Base-by-base conservation (phyloP, 30 jellyfish, hydroid and myxozoan genomes). In the Hydra vulgaris region DNA sequence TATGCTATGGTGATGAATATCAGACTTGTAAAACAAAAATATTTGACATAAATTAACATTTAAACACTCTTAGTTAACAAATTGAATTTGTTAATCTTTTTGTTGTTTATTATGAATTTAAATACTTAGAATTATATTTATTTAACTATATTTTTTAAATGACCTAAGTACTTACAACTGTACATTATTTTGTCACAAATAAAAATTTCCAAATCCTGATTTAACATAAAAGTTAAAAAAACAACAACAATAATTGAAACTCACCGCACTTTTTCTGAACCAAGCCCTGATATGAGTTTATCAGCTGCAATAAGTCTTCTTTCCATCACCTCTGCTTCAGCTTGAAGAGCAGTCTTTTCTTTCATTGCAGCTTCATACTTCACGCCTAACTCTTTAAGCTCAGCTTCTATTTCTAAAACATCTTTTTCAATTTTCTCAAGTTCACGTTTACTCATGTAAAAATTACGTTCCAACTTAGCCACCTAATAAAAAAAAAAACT, bases 301-400 rank as follows among this genome's bases (percentile, higher is more conserved):
- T 91, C 98, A 70, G 98, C 98, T 18, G 98, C 98, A 54, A 91
- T 86, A 80, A 91, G 84, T 23, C 98, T 86, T 18, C 98, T 86
- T 52, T 91, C 98, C 98, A 91, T 91, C 77, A 91, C 78, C 71
- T 86, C 88, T 8, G 98, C 98, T 73, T 91, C 98, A 76, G 82
- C 96, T 72, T 91, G 98, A 16, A 91, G 92, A 55, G 73, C 82
- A 67, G 81, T 85, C 80, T 89, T 82, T 81, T 91, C 98, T 79
- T 56, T 83, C 95, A 79, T 91, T 7, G 98, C 98, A 19, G 70
- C 95, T 69, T 87, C 98, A 53, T 84, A 86, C 79, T 88, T 91
- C 8, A 56, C 85, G 17, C 94, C 86, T 27, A 91, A 86, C 21
- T 89, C 84, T 71, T 91, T 91, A 25, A 91, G 89, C 53, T 88